Conservation (phyloP, 2,797 vertebrate species). For the Syncerus caffer region DNA sequence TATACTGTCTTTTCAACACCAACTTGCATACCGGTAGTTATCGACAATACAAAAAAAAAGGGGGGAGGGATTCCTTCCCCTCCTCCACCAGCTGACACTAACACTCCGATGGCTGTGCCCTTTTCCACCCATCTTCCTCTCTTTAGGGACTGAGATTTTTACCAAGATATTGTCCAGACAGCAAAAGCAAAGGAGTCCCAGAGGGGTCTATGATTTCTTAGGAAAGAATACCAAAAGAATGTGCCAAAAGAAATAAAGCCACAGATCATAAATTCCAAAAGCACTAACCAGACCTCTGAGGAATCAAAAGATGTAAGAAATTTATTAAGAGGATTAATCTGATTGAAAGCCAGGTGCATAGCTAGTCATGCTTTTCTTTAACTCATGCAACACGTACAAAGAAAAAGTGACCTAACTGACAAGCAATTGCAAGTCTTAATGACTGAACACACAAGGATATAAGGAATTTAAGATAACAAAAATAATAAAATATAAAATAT, state of each 20-base stretch:
- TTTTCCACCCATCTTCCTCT: slow-evolving; percentile 1
- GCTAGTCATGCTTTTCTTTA: background rate
- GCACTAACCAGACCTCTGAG: background rate
- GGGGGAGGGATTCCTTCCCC: background rate
- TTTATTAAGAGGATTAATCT: slow-evolving; percentile 35
- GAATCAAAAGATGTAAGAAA: slow-evolving; percentile 28
- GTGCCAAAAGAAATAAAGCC: slow-evolving; percentile 39
- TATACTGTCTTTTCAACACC: background rate
- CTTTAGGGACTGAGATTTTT: background rate
- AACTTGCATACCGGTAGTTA: background rate
- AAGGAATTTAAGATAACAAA: background rate
- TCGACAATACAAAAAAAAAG: background rate
- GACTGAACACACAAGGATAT: background rate
- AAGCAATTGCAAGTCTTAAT: background rate
- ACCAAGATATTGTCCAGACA: background rate
- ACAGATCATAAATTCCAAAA: slow-evolving; percentile 21
- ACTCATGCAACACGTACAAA: background rate
- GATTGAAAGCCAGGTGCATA: slow-evolving; percentile 8
- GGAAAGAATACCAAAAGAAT: background rate
- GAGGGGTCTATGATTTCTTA: background rate
- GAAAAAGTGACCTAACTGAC: background rate
- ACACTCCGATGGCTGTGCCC: background rate
- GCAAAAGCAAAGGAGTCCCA: slow-evolving; percentile 8
- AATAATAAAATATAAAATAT: slow-evolving; percentile 40
- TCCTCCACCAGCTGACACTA: background rate